A percentile compares a stretch with the other conserved stretches of the same genome.
These are phyloP conservation scores for Cepphus grylle DNA, from an alignment of 2,113 vertebrate species.

Conservation along the genomic window DNA sequence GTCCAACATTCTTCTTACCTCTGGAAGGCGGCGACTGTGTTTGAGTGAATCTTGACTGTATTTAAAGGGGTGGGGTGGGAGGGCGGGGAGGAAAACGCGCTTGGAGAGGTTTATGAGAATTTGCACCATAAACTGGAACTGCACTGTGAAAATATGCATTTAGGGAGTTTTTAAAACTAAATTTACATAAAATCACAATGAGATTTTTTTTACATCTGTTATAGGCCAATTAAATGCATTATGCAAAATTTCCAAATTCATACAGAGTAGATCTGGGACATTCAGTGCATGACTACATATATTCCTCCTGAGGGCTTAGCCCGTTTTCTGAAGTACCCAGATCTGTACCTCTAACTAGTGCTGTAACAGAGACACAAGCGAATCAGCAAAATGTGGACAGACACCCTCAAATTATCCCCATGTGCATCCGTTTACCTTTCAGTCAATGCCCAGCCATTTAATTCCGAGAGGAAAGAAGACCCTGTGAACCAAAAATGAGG, in stretches of 20 bases:
- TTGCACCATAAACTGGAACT: not conserved
- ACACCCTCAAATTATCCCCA: not conserved
- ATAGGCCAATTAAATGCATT: not conserved
- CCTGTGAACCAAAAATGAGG: not conserved
- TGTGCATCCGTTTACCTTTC: not conserved
- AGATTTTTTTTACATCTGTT: not conserved
- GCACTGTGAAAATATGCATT: not conserved
- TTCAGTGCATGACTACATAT: not conserved
- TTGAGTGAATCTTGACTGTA: not conserved
- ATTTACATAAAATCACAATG: conserved; percentile 14
- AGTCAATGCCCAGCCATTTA: not conserved
- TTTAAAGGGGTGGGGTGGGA: not conserved
- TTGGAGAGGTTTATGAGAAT: not conserved
- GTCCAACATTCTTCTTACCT: not conserved
- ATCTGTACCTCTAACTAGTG: not conserved
- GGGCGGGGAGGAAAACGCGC: not conserved
- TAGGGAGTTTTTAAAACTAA: not conserved
- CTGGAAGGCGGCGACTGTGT: not conserved
- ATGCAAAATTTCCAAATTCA: conserved; percentile 6
- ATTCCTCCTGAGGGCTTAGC: not conserved
- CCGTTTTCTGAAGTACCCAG: not conserved
- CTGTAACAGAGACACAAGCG: accelerated
- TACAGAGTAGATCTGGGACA: not conserved
- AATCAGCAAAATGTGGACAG: not conserved
- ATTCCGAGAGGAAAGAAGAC: not conserved